Conservation (phyloP, 2,888 invertebrate species). For the Emmelina monodactyla region DNA sequence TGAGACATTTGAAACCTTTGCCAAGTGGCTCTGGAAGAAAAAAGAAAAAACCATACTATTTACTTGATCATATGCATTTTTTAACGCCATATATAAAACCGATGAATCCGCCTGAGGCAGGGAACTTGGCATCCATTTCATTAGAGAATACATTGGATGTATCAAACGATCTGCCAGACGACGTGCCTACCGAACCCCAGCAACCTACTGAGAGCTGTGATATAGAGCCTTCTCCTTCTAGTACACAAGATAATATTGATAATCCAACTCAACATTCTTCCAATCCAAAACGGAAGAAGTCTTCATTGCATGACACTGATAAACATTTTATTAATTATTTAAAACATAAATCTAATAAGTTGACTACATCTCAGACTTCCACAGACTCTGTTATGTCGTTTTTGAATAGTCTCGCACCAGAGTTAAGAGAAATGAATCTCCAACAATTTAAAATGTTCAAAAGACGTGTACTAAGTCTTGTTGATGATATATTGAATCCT, state of each 20-base stretch:
- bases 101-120: conserved; percentile 3
- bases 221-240: conserved; percentile 5
- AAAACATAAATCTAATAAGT: too few relatives aligned
- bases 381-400: too few relatives aligned
- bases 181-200: conserved; percentile 8
- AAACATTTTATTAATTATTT: too few relatives aligned
- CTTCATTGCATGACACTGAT: conserved; percentile 7
- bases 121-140: conserved; percentile 1
- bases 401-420: too few relatives aligned
- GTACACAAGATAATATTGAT: conserved; percentile 5
- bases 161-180: conserved; percentile 3
- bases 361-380: too few relatives aligned
- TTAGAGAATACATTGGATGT: conserved; percentile 3
- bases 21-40: conserved; percentile 13
- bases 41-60: conserved; percentile 21
- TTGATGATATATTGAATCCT: too few relatives aligned
- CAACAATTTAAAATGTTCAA: too few relatives aligned
- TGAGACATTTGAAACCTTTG: conserved; percentile 13
- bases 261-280: conserved; percentile 7
- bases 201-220: conserved; percentile 8
- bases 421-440: too few relatives aligned
- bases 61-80: conserved; percentile 9
- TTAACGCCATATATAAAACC: conserved; percentile 4
- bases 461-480: too few relatives aligned
- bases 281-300: conserved; percentile 5